Percentiles rank a stretch among this genome's conserved stretches.
Evolutionary conservation across 1,140 invertebrate genomes (phyloP).

Genomic region (Drosophila subobscura): DNA sequence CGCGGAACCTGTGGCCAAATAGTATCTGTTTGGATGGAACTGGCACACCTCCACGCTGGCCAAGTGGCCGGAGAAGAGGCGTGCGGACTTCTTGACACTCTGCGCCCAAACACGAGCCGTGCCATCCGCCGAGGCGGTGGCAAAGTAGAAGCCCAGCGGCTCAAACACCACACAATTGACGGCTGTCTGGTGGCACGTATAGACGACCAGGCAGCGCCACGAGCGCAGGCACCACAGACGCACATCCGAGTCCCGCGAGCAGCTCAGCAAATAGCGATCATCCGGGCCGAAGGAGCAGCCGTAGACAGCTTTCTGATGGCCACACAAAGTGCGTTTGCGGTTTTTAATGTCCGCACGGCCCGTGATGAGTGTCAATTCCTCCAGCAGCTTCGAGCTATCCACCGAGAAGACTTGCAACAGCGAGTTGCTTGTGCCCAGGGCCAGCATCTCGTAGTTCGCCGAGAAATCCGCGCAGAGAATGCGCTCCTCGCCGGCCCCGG

Average conservation of each 20-base stretch:
- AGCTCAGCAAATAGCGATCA: conserved; percentile 34
- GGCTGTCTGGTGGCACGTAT: conserved; percentile 28
- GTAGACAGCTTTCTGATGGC: conserved; percentile 39
- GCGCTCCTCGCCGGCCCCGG: not conserved
- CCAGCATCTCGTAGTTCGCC: conserved; percentile 21
- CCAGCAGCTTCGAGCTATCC: conserved; percentile 12
- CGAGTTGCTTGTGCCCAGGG: conserved; percentile 25
- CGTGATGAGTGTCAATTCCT: not conserved
- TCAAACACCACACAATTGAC: conserved; percentile 33
- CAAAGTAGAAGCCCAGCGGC: conserved; percentile 41
- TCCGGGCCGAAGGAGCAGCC: conserved; percentile 36
- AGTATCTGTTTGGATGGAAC: conserved; percentile 47
- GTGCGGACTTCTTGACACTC: conserved; percentile 6
- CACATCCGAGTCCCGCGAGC: conserved; percentile 32
- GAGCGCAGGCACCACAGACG: conserved; percentile 44
- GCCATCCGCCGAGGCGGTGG: conserved; percentile 30
- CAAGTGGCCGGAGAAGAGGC: conserved; percentile 32
- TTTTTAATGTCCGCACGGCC: too few relatives aligned
- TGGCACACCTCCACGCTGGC: conserved; percentile 27
- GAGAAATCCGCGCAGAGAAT: conserved; percentile 40
- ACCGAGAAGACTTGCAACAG: conserved; percentile 32
- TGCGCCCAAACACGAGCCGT: conserved; percentile 47
- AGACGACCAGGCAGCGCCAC: conserved; percentile 46
- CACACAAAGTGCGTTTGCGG: conserved; percentile 31
- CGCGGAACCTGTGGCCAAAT: conserved; percentile 45